Evolutionary conservation across 2,888 invertebrate species (phyloP), one percentile per base, ranked within the genome.

Genomic region (Lumbricus terrestris): DNA sequence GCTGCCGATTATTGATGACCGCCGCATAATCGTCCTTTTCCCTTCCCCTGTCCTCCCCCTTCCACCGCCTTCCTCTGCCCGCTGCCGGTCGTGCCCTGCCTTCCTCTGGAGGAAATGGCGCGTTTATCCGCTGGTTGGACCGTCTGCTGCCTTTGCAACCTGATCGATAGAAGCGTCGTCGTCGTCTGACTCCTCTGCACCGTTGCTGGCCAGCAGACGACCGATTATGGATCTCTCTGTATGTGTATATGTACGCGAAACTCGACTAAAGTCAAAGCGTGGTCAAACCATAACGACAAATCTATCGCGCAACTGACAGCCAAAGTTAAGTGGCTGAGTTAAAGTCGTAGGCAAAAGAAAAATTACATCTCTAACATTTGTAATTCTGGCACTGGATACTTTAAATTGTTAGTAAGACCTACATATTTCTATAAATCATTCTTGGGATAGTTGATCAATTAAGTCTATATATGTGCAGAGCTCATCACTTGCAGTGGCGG

Each of bases 1-100:
- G 69, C 69, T 69, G 69, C 69, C 69, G 69, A 69, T 69, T 69
- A 69, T 69, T 69, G 69, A 69, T 69, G 69, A 69, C 69, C 69
- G 16, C 11, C 29, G 69, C 69, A 69, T 69, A 69, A 69, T 69
- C 47, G 47, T 47, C 18, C 54, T 54, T 29, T 69, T 8, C 69
- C 47, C 47, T 23, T 47, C 47, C 47, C 47, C 47, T 23, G n/a
- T 16, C 8, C 69, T 8, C n/a, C 6, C 15, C 40, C 40, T 40
- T 15, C 40, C 40, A 40, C 69, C 47, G 23, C 47, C 20, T 47
- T 11, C 69, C 69, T n/a, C n/a, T 69, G 29, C 69, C n/a, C 29
- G 29, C 69, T 54, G 54, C 54, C n/a, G 69, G 69, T 29, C 69
- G 29, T 13, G 69, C n/a, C 69, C 69, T 29, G 69, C 69, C 69